Conservation (phyloP, 2,888 invertebrate genomes). For the Stenodera caucasica region DNA sequence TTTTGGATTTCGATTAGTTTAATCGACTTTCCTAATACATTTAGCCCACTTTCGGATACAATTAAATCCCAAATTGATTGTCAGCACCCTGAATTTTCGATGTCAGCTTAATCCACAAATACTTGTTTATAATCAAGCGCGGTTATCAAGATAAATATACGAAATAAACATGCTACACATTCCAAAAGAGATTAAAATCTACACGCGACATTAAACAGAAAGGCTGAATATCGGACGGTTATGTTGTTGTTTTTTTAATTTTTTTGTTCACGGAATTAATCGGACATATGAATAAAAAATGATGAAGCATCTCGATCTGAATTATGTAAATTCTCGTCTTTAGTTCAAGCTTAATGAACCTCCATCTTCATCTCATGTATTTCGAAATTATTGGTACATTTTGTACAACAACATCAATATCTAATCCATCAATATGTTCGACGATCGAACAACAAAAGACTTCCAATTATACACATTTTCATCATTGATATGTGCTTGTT, state of each 20-base stretch:
- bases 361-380: constrained; percentile 7
- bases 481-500: neutral
- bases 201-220: constrained; percentile 35
- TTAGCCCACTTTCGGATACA: constrained; percentile 11
- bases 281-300: constrained; percentile 9
- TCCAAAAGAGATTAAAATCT: constrained; percentile 35
- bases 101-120: constrained; percentile 31
- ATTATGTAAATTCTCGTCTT: constrained; percentile 33
- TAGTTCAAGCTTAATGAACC: constrained; percentile 15
- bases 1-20: too few relatives aligned
- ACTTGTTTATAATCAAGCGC: constrained; percentile 33
- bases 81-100: constrained; percentile 33
- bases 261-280: neutral
- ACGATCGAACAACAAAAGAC: neutral
- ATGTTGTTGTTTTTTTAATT: constrained; percentile 8
- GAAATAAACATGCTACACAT: constrained; percentile 39
- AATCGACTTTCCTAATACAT: neutral
- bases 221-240: constrained; percentile 30
- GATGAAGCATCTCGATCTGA: constrained; percentile 6
- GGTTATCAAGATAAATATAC: constrained; percentile 36
- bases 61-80: constrained; percentile 33
- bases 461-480: neutral
- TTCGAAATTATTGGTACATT: neutral
- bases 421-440: neutral
- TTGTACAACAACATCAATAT: neutral